phyloP scores from a whole-genome alignment of 2,888 invertebrate genomes.

The Cheilosia impressa region DNA sequence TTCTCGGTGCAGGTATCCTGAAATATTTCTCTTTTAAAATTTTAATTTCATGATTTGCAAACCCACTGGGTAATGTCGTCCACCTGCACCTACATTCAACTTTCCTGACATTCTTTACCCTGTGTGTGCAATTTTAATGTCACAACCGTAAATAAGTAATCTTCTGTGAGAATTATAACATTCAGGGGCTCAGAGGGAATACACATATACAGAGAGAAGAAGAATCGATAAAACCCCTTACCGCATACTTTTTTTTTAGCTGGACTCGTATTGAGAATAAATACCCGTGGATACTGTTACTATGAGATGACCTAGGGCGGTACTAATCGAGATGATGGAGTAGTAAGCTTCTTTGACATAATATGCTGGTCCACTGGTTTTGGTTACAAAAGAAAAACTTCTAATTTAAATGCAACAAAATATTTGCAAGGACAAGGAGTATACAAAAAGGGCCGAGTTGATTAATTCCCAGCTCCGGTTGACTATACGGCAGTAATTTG shows the following conservation, averaged over 20 bases:
- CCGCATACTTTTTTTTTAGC: background rate
- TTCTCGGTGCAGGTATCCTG: background rate
- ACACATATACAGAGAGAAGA: background rate
- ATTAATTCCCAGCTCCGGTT: conserved; percentile 26
- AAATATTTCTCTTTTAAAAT: background rate
- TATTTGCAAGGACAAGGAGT: conserved; percentile 7
- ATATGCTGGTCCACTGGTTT: background rate
- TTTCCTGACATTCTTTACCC: background rate
- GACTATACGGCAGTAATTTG: conserved; percentile 17
- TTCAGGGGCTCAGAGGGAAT: conserved; percentile 9
- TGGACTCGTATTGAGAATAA: background rate
- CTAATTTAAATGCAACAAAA: conserved; percentile 46
- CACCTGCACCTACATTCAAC: background rate
- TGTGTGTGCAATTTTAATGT: conserved; percentile 14
- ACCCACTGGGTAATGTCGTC: background rate
- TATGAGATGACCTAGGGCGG: background rate
- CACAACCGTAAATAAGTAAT: conserved; percentile 48
- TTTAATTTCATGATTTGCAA: conserved; percentile 29
- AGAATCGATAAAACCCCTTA: background rate
- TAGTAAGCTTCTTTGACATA: conserved; percentile 2
- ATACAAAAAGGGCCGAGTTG: background rate
- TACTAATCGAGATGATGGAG: conserved; percentile 14
- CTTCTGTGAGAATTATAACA: conserved; percentile 24
- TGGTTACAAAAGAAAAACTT: conserved; percentile 4
- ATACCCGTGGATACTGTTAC: background rate